Base-by-base conservation (phyloP, 2,113 vertebrate genomes). In the Alectura lathami region DNA sequence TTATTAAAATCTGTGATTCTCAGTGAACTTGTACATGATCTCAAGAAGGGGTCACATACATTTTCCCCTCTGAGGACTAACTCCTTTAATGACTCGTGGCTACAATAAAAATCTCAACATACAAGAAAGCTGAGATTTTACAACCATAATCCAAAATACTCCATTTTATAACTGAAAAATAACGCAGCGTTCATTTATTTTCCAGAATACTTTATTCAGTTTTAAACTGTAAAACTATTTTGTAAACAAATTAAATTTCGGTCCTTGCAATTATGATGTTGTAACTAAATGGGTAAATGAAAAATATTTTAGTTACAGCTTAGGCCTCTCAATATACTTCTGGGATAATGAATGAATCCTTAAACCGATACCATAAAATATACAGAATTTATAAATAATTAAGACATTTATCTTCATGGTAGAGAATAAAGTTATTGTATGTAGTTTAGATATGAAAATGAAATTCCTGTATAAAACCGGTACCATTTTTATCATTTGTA, bases 371-470 rank as follows among this genome's bases (percentile, higher is more conserved):
- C 29, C 76, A 79, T 94, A 97, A 95, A 97, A 95, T 85, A 92
- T 88, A 96, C 95, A 97, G 96, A 97, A 96, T 97, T 96, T 95
- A 97, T 83, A 97, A 96, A 95, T 97, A 98, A 97, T 95, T 96
- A 97, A 97, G 89, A 95, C 91, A 97, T 96, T 96, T 96, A 94
- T 98, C 90, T 97, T 98, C 89, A 95, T 96, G 78, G 67, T 86
- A 96, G 66, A 96, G 90, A 86, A 86, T 69, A 95, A 97, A 97
- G 94, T 96, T 94, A 97, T 95, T 93, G 96, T 94, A 91, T 74
- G 96, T 94, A 96, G 78, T 97, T 90, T 96, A 89, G 96, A 95
- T 91, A 92, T 95, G 82, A 96, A 96, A 97, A 97, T 95, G 91
- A 97, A 97, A 98, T 91, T 97, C 86, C 96, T 92, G 91, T 94